Evolutionary conservation across 2,113 vertebrate genomes (phyloP).

Genomic region (Ciconia maguari): DNA sequence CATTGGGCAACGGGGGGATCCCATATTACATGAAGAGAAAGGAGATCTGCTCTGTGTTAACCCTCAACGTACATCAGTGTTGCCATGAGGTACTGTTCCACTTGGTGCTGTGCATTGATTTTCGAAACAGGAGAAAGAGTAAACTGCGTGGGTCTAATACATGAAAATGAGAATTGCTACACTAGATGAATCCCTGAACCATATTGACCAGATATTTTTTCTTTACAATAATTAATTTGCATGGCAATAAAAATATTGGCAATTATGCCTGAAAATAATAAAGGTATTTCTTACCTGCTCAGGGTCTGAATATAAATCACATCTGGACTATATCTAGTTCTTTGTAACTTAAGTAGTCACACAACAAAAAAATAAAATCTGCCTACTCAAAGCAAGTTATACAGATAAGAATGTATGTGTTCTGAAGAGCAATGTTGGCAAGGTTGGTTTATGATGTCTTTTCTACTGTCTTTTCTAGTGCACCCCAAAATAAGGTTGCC

Average conservation of each 20-base stretch:
- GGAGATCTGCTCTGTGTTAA: background rate
- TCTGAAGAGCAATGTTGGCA: background rate
- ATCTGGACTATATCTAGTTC: background rate
- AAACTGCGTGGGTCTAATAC: background rate
- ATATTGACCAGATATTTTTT: background rate
- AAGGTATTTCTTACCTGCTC: background rate
- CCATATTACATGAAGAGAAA: background rate
- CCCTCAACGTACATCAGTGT: background rate
- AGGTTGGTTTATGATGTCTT: background rate
- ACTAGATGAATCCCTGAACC: background rate
- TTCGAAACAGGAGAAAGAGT: background rate
- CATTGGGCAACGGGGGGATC: background rate
- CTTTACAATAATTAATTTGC: background rate
- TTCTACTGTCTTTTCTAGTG: background rate
- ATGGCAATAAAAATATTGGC: background rate
- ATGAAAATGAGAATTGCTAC: background rate
- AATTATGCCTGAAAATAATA: background rate
- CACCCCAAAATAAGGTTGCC: background rate
- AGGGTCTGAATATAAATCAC: background rate
- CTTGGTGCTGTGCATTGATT: background rate
- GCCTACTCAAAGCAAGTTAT: background rate
- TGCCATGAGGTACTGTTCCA: background rate
- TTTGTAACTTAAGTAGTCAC: background rate
- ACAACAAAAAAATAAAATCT: background rate
- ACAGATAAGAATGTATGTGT: background rate